phyloP scores from a whole-genome alignment of 2,888 invertebrate genomes.

The Perithous albicinctus region DNA sequence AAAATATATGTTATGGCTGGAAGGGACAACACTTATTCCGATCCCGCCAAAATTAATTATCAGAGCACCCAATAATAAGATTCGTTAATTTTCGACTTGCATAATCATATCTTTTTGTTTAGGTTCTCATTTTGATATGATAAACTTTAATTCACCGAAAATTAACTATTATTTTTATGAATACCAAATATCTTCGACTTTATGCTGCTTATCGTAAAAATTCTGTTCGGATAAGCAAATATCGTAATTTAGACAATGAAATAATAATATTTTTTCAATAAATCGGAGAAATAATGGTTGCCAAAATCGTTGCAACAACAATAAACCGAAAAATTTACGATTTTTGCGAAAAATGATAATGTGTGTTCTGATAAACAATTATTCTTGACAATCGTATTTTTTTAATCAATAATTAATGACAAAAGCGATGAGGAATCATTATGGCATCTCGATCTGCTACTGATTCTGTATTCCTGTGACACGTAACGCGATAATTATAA shows the following conservation, averaged over 20 bases:
- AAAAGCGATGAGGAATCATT: no score
- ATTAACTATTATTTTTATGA: no score
- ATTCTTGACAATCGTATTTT: not conserved
- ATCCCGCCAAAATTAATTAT: not conserved
- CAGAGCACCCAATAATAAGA: no score
- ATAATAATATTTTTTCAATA: no score
- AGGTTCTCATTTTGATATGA: no score
- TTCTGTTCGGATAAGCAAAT: no score
- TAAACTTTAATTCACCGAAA: not conserved
- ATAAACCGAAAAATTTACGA: not conserved
- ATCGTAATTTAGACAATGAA: no score
- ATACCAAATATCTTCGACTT: no score
- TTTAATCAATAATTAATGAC: not conserved
- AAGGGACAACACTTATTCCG: not conserved
- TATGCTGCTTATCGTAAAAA: no score
- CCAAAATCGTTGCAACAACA: not conserved
- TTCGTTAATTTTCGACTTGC: no score
- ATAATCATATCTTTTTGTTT: no score
- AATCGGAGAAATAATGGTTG: not conserved
- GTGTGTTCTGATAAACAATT: not conserved
- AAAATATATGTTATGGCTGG: not conserved
- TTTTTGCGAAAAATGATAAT: not conserved
- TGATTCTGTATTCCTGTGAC: not conserved
- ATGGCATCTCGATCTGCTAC: no score
- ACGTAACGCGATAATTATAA: not conserved